phyloP scores from a whole-genome alignment of 2,888 invertebrate genomes.

The Drosophila affinis region DNA sequence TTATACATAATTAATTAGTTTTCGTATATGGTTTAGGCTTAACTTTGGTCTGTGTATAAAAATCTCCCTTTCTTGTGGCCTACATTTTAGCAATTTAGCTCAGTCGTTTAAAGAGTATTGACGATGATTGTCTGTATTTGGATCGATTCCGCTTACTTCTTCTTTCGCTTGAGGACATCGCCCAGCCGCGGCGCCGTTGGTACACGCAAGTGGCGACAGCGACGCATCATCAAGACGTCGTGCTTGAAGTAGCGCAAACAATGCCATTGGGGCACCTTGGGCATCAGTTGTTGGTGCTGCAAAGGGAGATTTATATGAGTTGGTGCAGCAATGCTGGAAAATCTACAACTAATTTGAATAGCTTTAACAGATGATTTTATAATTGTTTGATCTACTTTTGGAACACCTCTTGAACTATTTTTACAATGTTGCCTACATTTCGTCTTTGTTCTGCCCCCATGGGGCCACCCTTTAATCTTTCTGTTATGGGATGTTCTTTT shows the following conservation, averaged over 20 bases:
- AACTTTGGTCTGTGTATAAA: conserved; percentile 10
- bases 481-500: conserved; percentile 17
- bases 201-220: conserved; percentile 89
- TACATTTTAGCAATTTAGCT: conserved; percentile 49
- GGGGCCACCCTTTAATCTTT: conserved; percentile 22
- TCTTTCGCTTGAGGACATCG: conserved; percentile 73
- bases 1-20: conserved; percentile 32
- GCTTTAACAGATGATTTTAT: not conserved
- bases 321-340: too few relatives aligned
- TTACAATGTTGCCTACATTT: not conserved
- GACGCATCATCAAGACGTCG: conserved; percentile 87
- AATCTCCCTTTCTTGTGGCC: not conserved
- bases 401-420: not conserved
- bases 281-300: conserved; percentile 88
- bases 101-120: conserved; percentile 64
- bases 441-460: not conserved
- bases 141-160: conserved; percentile 55
- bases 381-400: not conserved
- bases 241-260: conserved; percentile 92
- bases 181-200: conserved; percentile 79
- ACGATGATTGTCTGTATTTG: conserved; percentile 31
- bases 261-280: conserved; percentile 93
- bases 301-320: not conserved
- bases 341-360: not conserved
- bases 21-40: conserved; percentile 54